Conservation (phyloP, 64 coral and sea anemone genomes). For the Montipora capricornis region DNA sequence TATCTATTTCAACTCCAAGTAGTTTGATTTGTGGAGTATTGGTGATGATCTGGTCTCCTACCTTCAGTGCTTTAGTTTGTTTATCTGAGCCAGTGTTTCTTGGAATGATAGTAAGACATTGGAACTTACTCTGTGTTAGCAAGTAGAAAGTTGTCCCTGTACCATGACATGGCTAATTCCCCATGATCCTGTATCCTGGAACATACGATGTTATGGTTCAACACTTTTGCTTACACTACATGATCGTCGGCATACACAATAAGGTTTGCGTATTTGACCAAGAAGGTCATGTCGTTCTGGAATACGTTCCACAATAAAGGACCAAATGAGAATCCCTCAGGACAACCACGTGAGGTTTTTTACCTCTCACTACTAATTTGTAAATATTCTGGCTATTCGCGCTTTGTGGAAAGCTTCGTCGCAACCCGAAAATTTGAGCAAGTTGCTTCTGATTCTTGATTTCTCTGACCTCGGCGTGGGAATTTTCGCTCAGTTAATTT, state of each 20-base stretch:
- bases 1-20: background rate
- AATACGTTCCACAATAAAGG: conserved; percentile 36
- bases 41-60: too few relatives aligned
- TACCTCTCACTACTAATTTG: conserved; percentile 20
- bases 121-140: conserved; percentile 34
- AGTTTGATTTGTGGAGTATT: too few relatives aligned
- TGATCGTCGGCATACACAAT: conserved; percentile 37
- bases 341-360: conserved; percentile 30
- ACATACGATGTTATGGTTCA: background rate
- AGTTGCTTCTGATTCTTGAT: too few relatives aligned
- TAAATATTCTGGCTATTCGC: too few relatives aligned
- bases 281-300: conserved; percentile 43
- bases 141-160: conserved; percentile 9
- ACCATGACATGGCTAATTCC: conserved; percentile 27
- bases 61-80: background rate
- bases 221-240: conserved; percentile 17
- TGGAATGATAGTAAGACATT: conserved; percentile 33
- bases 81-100: conserved; percentile 8
- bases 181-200: conserved; percentile 11
- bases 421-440: too few relatives aligned
- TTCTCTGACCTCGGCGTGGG: too few relatives aligned
- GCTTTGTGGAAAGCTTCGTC: too few relatives aligned
- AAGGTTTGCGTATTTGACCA: conserved; percentile 24
- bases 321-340: conserved; percentile 42
- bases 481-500: too few relatives aligned